A percentile compares a stretch with the other conserved stretches of the same genome.
These are phyloP conservation scores for Diaprepes abbreviatus DNA, from an alignment of 2,888 invertebrate genomes.

Conservation along the genomic window DNA sequence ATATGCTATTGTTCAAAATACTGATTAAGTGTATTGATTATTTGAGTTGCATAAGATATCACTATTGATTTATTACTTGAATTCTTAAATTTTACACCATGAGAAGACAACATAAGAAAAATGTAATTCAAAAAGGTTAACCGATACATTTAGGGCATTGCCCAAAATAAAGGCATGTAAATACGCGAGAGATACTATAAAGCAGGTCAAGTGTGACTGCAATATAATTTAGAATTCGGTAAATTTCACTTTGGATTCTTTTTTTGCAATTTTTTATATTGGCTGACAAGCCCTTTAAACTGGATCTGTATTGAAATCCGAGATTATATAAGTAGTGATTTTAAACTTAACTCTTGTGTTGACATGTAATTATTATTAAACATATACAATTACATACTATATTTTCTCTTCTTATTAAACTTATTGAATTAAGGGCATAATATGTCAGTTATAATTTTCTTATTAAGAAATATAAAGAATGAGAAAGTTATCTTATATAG, in stretches of 20 bases:
- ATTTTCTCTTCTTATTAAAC: not conserved
- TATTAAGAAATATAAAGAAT: too few relatives aligned
- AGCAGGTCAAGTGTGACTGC: not conserved
- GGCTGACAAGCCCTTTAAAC: conserved; percentile 13
- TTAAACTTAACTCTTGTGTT: not conserved
- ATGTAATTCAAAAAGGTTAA: not conserved
- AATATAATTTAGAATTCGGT: conserved; percentile 4
- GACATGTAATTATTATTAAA: not conserved
- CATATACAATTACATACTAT: too few relatives aligned
- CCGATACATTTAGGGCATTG: conserved; percentile 4
- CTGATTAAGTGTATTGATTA: too few relatives aligned
- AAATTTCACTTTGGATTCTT: conserved; percentile 11
- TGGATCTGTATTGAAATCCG: not conserved
- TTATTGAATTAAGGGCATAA: not conserved
- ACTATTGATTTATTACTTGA: not conserved
- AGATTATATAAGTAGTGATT: not conserved
- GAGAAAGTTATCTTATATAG: too few relatives aligned
- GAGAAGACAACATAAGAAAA: too few relatives aligned
- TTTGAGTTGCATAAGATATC: not conserved
- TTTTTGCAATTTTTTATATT: not conserved
- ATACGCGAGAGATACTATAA: not conserved
- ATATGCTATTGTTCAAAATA: too few relatives aligned
- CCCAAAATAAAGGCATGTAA: not conserved
- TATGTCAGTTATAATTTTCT: too few relatives aligned
- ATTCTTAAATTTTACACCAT: not conserved